Percentiles rank a stretch among this genome's conserved stretches.
These are phyloP conservation scores for Melikaiella ostensackeni DNA, from an alignment of 2,888 invertebrate species.

Conservation along the genomic window DNA sequence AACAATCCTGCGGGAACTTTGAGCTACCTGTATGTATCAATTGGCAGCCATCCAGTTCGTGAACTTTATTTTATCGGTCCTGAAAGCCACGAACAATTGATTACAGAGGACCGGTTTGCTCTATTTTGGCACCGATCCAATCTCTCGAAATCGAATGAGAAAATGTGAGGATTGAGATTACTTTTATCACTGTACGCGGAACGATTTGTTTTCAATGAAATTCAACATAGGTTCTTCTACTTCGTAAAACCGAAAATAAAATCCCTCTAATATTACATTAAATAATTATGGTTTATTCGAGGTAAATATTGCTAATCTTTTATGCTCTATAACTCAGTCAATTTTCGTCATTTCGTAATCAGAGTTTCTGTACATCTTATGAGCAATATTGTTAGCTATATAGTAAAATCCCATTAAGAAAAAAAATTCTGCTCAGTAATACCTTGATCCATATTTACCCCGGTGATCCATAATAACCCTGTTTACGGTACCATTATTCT, in stretches of 20 bases:
- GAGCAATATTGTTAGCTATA: too few species aligned
- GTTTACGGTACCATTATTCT: not conserved
- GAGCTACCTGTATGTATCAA: conserved; percentile 29
- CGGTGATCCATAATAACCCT: not conserved
- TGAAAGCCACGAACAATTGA: conserved; percentile 47
- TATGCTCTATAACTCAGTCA: too few species aligned
- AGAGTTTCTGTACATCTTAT: too few species aligned
- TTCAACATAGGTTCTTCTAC: not conserved
- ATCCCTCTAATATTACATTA: conserved; percentile 9
- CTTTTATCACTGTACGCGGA: conserved; percentile 19
- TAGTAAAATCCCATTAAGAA: too few species aligned
- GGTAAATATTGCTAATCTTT: too few species aligned
- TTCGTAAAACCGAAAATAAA: not conserved
- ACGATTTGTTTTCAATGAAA: conserved; percentile 29
- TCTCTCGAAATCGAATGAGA: conserved; percentile 44
- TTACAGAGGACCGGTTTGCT: conserved; percentile 43
- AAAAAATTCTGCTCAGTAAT: too few species aligned
- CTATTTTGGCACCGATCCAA: conserved; percentile 47
- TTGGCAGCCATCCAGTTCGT: conserved; percentile 47
- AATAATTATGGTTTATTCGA: not conserved
- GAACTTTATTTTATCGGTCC: conserved; percentile 42
- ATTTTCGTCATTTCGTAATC: too few species aligned
- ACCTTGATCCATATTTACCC: too few species aligned
- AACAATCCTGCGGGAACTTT: not conserved
- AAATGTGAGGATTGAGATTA: conserved; percentile 32